Evolutionary conservation across 2,113 vertebrate species (phyloP).

Genomic region (Crotophaga sulcirostris): DNA sequence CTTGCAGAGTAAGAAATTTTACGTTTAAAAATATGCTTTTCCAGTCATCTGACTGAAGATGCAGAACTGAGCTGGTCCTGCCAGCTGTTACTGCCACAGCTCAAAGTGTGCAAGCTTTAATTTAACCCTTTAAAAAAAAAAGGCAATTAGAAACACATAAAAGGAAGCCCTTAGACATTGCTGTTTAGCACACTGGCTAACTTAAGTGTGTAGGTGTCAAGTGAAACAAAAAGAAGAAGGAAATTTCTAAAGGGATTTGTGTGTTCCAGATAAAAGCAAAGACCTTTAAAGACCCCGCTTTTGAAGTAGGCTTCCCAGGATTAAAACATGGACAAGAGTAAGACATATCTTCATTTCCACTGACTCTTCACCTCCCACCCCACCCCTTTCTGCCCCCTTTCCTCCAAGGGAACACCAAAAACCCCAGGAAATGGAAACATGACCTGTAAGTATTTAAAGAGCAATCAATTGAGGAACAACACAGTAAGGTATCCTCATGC

Average conservation of each 20-base stretch:
- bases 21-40: not conserved
- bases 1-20: not conserved
- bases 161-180: constrained; percentile 57
- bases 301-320: constrained; percentile 63
- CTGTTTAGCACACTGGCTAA: constrained; percentile 38
- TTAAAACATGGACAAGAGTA: not conserved
- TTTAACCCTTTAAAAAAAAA: constrained; percentile 9
- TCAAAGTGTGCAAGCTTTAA: not conserved
- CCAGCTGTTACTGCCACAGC: not conserved
- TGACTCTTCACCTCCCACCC: not conserved
- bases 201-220: constrained; percentile 59
- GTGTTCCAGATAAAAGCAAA: constrained; percentile 70
- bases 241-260: constrained; percentile 57
- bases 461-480: not conserved
- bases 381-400: not conserved
- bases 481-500: not conserved
- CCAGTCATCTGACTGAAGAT: constrained; percentile 9
- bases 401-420: not conserved
- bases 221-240: constrained; percentile 56
- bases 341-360: not conserved
- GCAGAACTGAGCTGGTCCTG: not conserved
- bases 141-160: constrained; percentile 57
- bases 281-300: constrained; percentile 50
- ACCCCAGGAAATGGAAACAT: not conserved
- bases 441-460: not conserved